phyloP scores from a whole-genome alignment of 2,888 invertebrate species.

The Ennomos fuscantarius region DNA sequence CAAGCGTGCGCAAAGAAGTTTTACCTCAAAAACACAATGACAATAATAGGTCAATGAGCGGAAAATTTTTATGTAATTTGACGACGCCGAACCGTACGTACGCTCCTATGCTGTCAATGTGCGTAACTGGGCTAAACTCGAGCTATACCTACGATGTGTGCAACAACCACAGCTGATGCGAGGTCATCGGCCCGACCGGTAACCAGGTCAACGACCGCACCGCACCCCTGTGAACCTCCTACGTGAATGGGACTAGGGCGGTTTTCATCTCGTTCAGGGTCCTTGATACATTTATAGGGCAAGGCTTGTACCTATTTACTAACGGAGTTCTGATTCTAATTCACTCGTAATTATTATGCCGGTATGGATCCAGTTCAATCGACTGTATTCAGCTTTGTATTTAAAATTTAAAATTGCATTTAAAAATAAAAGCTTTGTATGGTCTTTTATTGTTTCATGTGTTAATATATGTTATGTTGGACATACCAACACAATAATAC shows the following conservation, averaged over 20 bases:
- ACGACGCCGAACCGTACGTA: conserved; percentile 4
- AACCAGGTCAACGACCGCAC: conserved; percentile 58
- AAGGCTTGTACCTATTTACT: too few species aligned
- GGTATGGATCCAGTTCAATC: not conserved
- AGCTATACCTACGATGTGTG: conserved; percentile 43
- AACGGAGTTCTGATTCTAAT: not conserved
- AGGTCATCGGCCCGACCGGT: conserved; percentile 60
- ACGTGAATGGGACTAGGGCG: conserved; percentile 51
- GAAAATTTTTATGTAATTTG: conserved; percentile 52
- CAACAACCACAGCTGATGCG: conserved; percentile 66
- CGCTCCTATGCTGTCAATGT: conserved; percentile 13
- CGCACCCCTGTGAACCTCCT: conserved; percentile 48
- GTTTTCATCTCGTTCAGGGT: conserved; percentile 39
- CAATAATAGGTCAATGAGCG: conserved; percentile 42
- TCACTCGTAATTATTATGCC: too few species aligned
- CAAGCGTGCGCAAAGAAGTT: too few species aligned
- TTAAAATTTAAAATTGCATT: too few species aligned
- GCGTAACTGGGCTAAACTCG: conserved; percentile 55
- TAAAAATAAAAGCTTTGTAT: too few species aligned
- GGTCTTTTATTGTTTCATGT: too few species aligned
- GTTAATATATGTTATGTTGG: not conserved
- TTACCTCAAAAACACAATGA: conserved; percentile 24
- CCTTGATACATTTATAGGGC: conserved; percentile 22
- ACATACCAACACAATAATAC: too few species aligned
- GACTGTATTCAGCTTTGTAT: too few species aligned